phyloP scores from a whole-genome alignment of 2,113 vertebrate species.

The Pelusios castaneus region DNA sequence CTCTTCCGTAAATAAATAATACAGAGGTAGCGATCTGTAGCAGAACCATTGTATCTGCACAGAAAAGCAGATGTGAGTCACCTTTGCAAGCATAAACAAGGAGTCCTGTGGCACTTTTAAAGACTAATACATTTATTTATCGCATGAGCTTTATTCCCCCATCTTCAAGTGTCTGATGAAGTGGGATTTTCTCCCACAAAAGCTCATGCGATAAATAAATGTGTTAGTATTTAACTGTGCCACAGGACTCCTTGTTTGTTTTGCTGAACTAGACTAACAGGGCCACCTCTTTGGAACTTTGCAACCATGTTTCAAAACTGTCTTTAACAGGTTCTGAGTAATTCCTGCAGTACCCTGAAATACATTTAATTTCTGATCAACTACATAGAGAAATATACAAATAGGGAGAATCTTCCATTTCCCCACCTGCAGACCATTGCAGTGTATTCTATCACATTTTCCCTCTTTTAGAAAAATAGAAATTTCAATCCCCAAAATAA shows the following conservation, averaged over 20 bases:
- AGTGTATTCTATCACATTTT: neutral
- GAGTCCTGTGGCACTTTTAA: no score
- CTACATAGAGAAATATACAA: neutral
- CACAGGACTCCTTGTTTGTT: no score
- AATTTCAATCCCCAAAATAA: neutral
- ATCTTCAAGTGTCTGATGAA: no score
- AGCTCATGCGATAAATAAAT: no score
- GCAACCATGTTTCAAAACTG: conserved; percentile 27
- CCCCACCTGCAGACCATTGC: neutral
- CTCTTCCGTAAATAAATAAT: conserved; percentile 32
- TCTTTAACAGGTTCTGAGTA: conserved; percentile 35
- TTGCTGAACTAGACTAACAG: no score
- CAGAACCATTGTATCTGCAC: neutral
- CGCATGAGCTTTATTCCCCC: no score
- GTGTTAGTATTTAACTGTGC: no score
- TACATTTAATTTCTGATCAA: neutral
- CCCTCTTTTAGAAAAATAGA: neutral
- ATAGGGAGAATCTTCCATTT: neutral
- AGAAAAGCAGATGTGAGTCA: neutral
- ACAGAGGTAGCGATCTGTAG: neutral
- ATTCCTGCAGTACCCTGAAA: neutral
- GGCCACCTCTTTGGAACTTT: neutral
- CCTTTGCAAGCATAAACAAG: neutral
- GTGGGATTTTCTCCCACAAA: no score
- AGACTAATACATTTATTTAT: no score